These are phyloP conservation scores for Chrysodeixis includens DNA, from an alignment of 2,888 invertebrate genomes.

Conservation along the genomic window DNA sequence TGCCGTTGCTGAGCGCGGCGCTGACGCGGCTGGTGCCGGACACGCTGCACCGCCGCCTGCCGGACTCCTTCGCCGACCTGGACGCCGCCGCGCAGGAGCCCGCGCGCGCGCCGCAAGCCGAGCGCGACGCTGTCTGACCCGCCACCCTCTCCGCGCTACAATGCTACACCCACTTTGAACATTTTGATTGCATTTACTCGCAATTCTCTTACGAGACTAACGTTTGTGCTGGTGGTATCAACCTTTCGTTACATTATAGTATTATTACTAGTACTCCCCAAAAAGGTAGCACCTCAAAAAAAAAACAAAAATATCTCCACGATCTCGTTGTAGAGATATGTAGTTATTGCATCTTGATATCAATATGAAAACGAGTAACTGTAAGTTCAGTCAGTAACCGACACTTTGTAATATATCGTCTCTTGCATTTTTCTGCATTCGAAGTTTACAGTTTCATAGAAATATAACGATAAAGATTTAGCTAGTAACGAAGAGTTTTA, in stretches of 20 bases:
- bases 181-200: neutral
- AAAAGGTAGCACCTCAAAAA: no score
- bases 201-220: neutral
- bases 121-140: slow-evolving; percentile 23
- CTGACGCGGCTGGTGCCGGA: slow-evolving; percentile 89
- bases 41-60: slow-evolving; percentile 89
- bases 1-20: slow-evolving; percentile 88
- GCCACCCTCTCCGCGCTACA: neutral
- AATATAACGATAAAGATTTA: no score
- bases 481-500: no score
- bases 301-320: no score
- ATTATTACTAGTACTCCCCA: no score
- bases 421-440: no score
- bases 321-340: slow-evolving; percentile 10
- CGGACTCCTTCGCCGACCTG: slow-evolving; percentile 89
- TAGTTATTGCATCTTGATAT: neutral
- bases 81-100: slow-evolving; percentile 44
- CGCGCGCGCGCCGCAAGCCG: neutral
- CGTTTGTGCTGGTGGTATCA: neutral
- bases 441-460: no score
- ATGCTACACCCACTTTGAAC: neutral
- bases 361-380: neutral
- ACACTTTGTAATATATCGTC: neutral
- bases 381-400: neutral
- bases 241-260: no score